Percentiles rank a stretch among this genome's conserved stretches.
Conservation (phyloP, 1,140 invertebrate genomes). For the Pteromalus puparum region DNA sequence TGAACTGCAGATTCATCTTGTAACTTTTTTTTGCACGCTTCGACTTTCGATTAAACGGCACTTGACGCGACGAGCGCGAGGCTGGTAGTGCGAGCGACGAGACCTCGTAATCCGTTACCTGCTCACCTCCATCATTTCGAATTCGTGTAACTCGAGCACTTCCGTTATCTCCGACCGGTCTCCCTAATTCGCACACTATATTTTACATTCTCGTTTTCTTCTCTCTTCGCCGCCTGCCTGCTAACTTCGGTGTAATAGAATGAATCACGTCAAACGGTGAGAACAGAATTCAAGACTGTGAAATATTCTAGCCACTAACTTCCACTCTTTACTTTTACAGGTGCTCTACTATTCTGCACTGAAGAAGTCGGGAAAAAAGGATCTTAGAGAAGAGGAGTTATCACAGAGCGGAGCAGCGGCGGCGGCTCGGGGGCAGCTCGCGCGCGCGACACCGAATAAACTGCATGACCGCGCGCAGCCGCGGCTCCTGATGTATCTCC, state of each 20-base stretch:
- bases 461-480: conserved; percentile 55
- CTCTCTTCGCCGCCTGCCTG: not conserved
- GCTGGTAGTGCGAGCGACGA: not conserved
- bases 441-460: conserved; percentile 49
- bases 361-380: not conserved
- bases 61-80: not conserved
- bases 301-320: not conserved
- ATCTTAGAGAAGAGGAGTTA: not conserved
- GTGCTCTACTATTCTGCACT: not conserved
- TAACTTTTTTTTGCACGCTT: not conserved
- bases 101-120: not conserved
- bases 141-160: not conserved
- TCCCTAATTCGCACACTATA: not conserved
- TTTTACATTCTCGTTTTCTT: not conserved
- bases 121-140: not conserved
- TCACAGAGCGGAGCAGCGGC: conserved; percentile 13
- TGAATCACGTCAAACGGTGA: not conserved
- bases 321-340: not conserved
- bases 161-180: conserved; percentile 4
- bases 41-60: not conserved
- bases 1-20: conserved; percentile 59
- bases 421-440: conserved; percentile 47
- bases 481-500: conserved; percentile 58
- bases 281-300: not conserved
- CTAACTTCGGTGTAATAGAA: not conserved